Evolutionary conservation across 1,140 invertebrate genomes (phyloP).

Genomic region (Marisa cornuarietis): DNA sequence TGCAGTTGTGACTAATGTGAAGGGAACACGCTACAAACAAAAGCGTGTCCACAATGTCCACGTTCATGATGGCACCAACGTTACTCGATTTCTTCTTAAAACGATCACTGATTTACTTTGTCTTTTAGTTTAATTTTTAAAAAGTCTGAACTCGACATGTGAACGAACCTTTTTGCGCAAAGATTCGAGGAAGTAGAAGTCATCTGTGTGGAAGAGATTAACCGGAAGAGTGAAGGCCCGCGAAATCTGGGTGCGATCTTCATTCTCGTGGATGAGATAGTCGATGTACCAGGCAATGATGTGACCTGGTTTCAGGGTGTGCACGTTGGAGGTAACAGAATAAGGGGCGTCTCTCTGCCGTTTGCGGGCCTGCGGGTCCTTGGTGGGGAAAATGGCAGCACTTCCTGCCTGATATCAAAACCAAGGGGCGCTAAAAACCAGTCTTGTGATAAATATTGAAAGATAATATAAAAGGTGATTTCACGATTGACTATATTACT

Average conservation of each 20-base stretch:
- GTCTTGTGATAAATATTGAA: not conserved
- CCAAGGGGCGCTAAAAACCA: not conserved
- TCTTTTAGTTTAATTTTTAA: too few species aligned
- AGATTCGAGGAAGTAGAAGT: constrained; percentile 50
- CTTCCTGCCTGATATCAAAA: not conserved
- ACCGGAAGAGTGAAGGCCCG: constrained; percentile 41
- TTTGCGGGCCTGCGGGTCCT: not conserved
- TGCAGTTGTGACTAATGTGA: too few species aligned
- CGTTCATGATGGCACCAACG: too few species aligned
- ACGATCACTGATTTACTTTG: too few species aligned
- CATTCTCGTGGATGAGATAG: constrained; percentile 49
- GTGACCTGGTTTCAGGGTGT: constrained; percentile 30
- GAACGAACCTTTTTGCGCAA: constrained; percentile 33
- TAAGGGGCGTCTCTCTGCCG: not conserved
- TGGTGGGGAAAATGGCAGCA: not conserved
- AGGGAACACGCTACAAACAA: too few species aligned
- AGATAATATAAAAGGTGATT: too few species aligned
- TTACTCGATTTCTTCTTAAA: too few species aligned
- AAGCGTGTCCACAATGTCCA: too few species aligned
- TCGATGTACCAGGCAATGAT: constrained; percentile 47
- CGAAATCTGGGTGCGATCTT: constrained; percentile 48
- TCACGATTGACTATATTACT: too few species aligned
- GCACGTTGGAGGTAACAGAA: constrained; percentile 29
- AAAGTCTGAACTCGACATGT: not conserved
- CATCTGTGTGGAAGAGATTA: constrained; percentile 45